phyloP scores from a whole-genome alignment of 2,113 vertebrate genomes.

The Rhinoderma darwinii region DNA sequence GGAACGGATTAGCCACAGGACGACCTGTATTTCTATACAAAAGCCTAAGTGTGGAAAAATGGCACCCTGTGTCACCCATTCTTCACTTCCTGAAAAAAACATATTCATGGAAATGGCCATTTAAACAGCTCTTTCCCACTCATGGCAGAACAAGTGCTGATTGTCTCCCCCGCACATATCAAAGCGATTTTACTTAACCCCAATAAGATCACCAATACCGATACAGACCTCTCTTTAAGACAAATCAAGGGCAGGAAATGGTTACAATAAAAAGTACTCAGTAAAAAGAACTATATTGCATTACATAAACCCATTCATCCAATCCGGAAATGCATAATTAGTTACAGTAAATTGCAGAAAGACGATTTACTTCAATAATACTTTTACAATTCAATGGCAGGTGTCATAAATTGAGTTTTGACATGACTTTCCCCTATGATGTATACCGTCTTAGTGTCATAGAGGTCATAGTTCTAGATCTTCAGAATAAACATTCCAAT shows the following conservation, averaged over 20 bases:
- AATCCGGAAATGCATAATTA: background rate
- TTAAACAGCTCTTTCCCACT: slow-evolving; percentile 74
- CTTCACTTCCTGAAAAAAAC: slow-evolving; percentile 64
- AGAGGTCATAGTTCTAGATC: background rate
- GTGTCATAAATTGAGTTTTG: background rate
- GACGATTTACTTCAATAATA: background rate
- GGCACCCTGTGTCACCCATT: slow-evolving; percentile 67
- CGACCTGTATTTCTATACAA: slow-evolving; percentile 77
- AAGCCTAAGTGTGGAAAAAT: slow-evolving; percentile 69
- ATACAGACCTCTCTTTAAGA: background rate
- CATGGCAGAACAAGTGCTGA: slow-evolving; percentile 70
- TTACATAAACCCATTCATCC: background rate
- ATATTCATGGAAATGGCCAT: slow-evolving; percentile 69
- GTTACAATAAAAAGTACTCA: background rate
- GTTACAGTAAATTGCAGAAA: background rate
- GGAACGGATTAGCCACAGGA: slow-evolving; percentile 72
- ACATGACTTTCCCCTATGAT: background rate
- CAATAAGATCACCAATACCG: background rate
- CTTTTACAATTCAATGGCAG: background rate
- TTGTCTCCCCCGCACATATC: slow-evolving; percentile 59
- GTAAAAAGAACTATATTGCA: background rate
- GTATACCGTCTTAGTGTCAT: background rate
- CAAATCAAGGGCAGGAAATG: background rate
- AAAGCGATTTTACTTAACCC: slow-evolving; percentile 43
- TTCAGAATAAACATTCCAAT: background rate